Base-by-base conservation (phyloP, 23 tunicate species). In the Botrylloides violaceus region DNA sequence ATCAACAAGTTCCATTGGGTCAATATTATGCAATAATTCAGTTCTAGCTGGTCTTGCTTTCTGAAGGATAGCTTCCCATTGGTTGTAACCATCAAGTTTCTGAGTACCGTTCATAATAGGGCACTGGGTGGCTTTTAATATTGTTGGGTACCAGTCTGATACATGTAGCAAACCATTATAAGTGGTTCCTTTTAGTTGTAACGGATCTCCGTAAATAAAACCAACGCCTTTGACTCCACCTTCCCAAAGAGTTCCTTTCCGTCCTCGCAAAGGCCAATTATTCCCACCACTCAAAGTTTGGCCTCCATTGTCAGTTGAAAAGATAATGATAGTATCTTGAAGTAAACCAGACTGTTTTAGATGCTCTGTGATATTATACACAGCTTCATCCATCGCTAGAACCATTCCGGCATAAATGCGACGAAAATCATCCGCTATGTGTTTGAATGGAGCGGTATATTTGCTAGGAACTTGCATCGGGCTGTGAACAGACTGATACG, bases 81-180 rank as follows among this genome's bases (percentile, higher is more conserved):
- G 96, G 37, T 79, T 72, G 35, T 34, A 70, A 2, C 96, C 96
- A 77, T 88, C 96, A 2, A 88, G 31, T 19, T 70, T 39, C 34
- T 71, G 88, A 3, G 96, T 82, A 20, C 71, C 75, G 19, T 59
- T 53, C 57, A 84, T 53, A 48, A 47, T 34, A 15, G 80, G 71
- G 58, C 96, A 88, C 15, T 65, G 61, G 28, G 79, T 66, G 48
- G 80, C 96, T 34, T 37, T 55, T 43, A 88, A 27, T 22, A 94
- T 71, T 12, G 96, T 88, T 21, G 96, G 96, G 71, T 65, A 88
- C 96, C 96, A 88, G 64, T 88, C 96, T 1, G 96, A 88, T 32
- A 88, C 70, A 65, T 88, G 96, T 12, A 88, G 77, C 75, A 88
- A 59, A 35, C 84, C 88, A 18, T 77, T 59, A 49, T 81, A 66